Evolutionary conservation across 1,140 invertebrate genomes (phyloP), one percentile per base, ranked within the genome.

Genomic region (Lepidurus arcticus): DNA sequence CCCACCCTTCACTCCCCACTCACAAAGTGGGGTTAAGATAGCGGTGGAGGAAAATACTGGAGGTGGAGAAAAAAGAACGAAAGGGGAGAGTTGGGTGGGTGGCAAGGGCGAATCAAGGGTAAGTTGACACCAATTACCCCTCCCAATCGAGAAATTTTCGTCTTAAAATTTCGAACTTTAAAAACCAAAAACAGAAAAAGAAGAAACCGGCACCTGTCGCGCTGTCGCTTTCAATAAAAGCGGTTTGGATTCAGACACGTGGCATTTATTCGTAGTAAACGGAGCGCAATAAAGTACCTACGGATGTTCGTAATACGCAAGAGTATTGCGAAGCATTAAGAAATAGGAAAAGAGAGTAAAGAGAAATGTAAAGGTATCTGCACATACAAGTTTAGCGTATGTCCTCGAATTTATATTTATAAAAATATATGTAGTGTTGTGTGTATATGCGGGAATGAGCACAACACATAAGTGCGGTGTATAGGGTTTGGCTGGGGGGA

Each of bases 41-140:
- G 34, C 34, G 34, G 4, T 34, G 34, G 34, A 1, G 53, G 53
- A n/a, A n/a, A 65, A 16, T 21, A n/a, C 13, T 16, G 16, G 45
- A 47, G 45, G 21, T n/a, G 53, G 21, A 21, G 53, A n/a, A 21
- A 65, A 65, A 65, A 13, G 24, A 65, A 65, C 13, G 21, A 65
- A 16, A 16, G 13, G 53, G 16, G 34, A 34, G 34, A n/a, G 21
- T 65, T 65, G 53, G 53, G 53, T 65, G 53, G 53, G 53, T 16
- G 21, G 13, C 53, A 65, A 65, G 53, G 9, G 53, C 53, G 53
- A 65, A 65, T 65, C 53, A 65, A 65, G 53, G 53, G 53, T 65
- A 65, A 65, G 5, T 65, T 65, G 53, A 65, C 53, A 65, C 53
- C 53, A 21, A 65, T 65, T n/a, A 65, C 53, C 53, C 8, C 45